These are phyloP conservation scores for Operophtera brumata DNA, from an alignment of 2,888 invertebrate genomes.

Conservation along the genomic window DNA sequence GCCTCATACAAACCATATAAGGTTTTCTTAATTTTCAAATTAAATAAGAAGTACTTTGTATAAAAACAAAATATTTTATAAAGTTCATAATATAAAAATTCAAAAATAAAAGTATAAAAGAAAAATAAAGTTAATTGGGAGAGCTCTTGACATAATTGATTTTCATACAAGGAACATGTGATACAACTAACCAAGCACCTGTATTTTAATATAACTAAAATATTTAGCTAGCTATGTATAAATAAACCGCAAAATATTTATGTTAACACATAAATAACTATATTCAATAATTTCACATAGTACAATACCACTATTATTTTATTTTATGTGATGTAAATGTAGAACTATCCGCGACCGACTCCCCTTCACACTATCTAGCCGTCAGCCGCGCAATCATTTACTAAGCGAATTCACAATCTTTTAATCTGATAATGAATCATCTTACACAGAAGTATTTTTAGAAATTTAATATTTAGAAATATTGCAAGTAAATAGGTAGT, in stretches of 20 bases:
- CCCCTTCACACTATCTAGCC: not conserved
- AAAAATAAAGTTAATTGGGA: not conserved
- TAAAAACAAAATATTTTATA: not conserved
- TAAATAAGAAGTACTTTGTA: not conserved
- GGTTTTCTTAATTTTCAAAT: not conserved
- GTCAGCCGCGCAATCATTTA: not conserved
- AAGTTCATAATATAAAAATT: too few species aligned
- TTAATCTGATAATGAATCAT: too few species aligned
- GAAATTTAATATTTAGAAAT: too few species aligned
- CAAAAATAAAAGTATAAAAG: too few species aligned
- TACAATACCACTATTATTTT: too few species aligned
- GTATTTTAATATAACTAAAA: constrained; percentile 14
- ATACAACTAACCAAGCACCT: constrained; percentile 10
- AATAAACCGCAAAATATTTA: not conserved
- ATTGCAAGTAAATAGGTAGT: not conserved
- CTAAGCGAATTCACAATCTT: too few species aligned
- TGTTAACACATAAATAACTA: not conserved
- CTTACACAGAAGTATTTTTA: too few species aligned
- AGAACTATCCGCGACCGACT: too few species aligned
- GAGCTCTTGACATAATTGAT: not conserved
- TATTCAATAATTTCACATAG: too few species aligned
- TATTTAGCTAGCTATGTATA: not conserved
- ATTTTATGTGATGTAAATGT: not conserved
- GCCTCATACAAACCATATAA: not conserved
- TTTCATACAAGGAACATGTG: not conserved